Base-by-base conservation (phyloP, 2,888 invertebrate genomes). In the Ennomos erosarius region DNA sequence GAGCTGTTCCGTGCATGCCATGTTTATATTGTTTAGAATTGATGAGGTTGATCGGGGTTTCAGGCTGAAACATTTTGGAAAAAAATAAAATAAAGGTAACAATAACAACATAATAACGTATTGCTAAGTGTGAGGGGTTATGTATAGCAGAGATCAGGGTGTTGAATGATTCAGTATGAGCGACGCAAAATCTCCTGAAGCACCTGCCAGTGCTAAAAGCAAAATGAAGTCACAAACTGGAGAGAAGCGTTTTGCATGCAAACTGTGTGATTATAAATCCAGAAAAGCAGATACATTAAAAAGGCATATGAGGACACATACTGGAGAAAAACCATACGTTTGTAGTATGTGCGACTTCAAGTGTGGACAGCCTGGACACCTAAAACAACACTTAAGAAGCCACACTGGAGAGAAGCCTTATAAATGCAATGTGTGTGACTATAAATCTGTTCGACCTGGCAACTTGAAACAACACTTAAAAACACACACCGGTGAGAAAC, bases 351-450 rank as follows among this genome's bases (percentile, higher is more conserved):
- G 58, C 9, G 58, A 58, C 9, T 58, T 58, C 10, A 38, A 48
- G 35, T 47, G 47, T 6, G 36, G 52, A 10, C 58, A 58, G 13
- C 52, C 52, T 9, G 58, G 58, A 0, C 58, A 58, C 35, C 35
- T 58, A n/a, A 58, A 52, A 16, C 58, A 58, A 11, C 58, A 58
- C 9, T 48, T 52, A 4, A 33, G 58, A 35, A 12, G 58, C 3
- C 58, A 58, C 11, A 52, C 58, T 12, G 58, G 58, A 10, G 58
- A 58, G 9, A 58, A 58, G 13, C 58, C 58, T 0, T 58, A 58
- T 35, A 8, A 13, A 10, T 58, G 58, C 16, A 42, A 52, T 5
- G 4, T 48, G 16, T 58, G 58, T 12, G 52, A 58, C 9, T 58
- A 58, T 12, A 58, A 52, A 44, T 58, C 58, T 0, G 58, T 58